Percentiles rank a stretch among this genome's conserved stretches.
phyloP scores from a whole-genome alignment of 2,797 vertebrate genomes.

The Chaenodraco wilsoni region DNA sequence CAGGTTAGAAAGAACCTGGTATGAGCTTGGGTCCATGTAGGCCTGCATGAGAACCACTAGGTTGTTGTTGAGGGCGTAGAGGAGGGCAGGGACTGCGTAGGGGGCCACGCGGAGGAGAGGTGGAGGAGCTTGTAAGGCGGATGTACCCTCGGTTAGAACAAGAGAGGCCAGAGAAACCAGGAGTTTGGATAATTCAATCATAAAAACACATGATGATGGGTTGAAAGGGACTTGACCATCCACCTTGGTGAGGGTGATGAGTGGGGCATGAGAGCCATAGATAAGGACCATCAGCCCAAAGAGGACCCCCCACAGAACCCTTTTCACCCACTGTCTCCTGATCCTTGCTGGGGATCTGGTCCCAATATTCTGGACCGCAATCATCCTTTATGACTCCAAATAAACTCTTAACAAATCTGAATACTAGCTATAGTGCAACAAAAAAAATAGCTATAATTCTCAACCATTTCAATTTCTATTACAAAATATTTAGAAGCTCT shows the following conservation, averaged over 20 bases:
- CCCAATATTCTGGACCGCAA: constrained; percentile 75
- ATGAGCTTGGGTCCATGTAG: constrained; percentile 96
- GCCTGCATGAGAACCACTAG: constrained; percentile 94
- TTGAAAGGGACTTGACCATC: constrained; percentile 89
- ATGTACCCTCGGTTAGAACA: constrained; percentile 68
- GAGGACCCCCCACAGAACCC: constrained; percentile 85
- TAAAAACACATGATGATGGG: constrained; percentile 88
- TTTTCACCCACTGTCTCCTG: constrained; percentile 57
- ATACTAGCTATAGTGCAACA: constrained; percentile 28
- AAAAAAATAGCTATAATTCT: constrained; percentile 14
- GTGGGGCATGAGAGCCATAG: constrained; percentile 93
- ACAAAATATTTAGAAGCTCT: constrained; percentile 27
- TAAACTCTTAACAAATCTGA: constrained; percentile 28
- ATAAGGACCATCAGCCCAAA: constrained; percentile 87
- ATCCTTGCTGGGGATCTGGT: constrained; percentile 35
- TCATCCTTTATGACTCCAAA: constrained; percentile 74
- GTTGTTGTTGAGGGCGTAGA: constrained; percentile 96
- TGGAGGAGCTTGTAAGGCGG: constrained; percentile 1
- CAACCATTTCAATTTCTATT: constrained; percentile 34
- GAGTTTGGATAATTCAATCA: constrained; percentile 90
- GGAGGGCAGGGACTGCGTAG: constrained; percentile 89
- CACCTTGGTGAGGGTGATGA: constrained; percentile 89
- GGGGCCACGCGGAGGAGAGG: constrained; percentile 78
- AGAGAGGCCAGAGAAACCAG: constrained; percentile 81
- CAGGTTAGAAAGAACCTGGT: constrained; percentile 93